Conservation (phyloP, 2,113 vertebrate genomes). For the Carassius auratus region DNA sequence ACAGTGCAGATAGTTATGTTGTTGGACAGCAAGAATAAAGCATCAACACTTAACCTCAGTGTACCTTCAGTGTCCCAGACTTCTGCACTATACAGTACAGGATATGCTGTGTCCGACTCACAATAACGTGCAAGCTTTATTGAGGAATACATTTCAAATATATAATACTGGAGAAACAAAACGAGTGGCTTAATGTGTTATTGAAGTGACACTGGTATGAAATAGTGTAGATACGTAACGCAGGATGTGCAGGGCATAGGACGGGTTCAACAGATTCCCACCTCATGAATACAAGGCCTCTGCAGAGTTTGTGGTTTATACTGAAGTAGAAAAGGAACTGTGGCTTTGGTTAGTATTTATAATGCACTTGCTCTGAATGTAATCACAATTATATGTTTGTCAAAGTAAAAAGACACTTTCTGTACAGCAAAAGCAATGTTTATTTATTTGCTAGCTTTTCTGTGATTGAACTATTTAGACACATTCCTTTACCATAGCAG, state of each 20-base stretch:
- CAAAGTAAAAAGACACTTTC: slow-evolving; percentile 63
- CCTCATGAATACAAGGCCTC: slow-evolving; percentile 82
- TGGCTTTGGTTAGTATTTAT: slow-evolving; percentile 77
- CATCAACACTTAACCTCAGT: slow-evolving; percentile 14
- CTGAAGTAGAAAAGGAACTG: slow-evolving; percentile 42
- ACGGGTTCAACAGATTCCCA: slow-evolving; percentile 70
- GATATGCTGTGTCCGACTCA: slow-evolving; percentile 11
- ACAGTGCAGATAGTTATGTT: not conserved
- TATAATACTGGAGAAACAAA: not conserved
- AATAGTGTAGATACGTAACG: slow-evolving; percentile 69
- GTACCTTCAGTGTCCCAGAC: slow-evolving; percentile 25
- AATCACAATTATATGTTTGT: slow-evolving; percentile 78
- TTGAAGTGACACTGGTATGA: slow-evolving; percentile 44
- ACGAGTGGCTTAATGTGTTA: slow-evolving; percentile 50
- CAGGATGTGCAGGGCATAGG: slow-evolving; percentile 61
- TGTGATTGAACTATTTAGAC: slow-evolving; percentile 83
- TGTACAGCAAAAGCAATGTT: slow-evolving; percentile 74
- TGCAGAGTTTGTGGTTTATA: slow-evolving; percentile 80
- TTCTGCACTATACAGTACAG: slow-evolving; percentile 37
- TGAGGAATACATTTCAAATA: slow-evolving; percentile 25
- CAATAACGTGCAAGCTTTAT: slow-evolving; percentile 48
- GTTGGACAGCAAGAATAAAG: not conserved
- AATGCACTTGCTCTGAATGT: slow-evolving; percentile 89
- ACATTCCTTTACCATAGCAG: slow-evolving; percentile 83
- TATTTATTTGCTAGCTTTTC: slow-evolving; percentile 78